Evolutionary conservation across 2,888 invertebrate species (phyloP), one percentile per base, ranked within the genome.

Genomic region (Psylliodes chrysocephalus): DNA sequence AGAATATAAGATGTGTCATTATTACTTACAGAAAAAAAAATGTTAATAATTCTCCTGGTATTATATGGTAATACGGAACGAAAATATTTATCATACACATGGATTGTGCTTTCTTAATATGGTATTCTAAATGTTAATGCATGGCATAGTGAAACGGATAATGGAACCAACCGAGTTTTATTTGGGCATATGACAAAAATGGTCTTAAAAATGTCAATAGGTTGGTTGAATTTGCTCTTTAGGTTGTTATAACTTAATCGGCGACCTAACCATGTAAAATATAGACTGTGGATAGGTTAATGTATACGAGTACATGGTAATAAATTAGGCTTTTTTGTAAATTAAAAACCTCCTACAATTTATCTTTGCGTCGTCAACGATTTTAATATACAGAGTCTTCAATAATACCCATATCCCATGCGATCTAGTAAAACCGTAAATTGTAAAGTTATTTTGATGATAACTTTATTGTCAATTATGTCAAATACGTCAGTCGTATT

Each of bases 81-180:
- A 49, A 49, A 49, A 49, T 49, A 15, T 49, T 52, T 17, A 17
- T 46, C 18, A 52, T 52, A 33, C 15, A 15, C 33, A 22, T 7
- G 5, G 10, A 52, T 19, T 52, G 38, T 38, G 52, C 38, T 38
- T 22, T 52, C 52, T 52, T 52, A 49, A 52, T 52, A 52, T 52
- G 52, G 52, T 38, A 7, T 52, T 52, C 52, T 52, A 52, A 52
- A 52, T 52, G 52, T 38, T 52, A 52, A 52, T 52, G 8, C 14
- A 49, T 15, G 51, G 33, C 33, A 51, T 25, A 25, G 28, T 18
- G 25, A 18, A 44, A 25, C 22, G 25, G n/a, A n/a, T 52, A 52
- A 52, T 52, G 52, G 18, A 47, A 12, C 22, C 30, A 17, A 10
- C n/a, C 33, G 6, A 54, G 54, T 42, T 54, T n/a, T 53, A 17